These are phyloP conservation scores for Echeneis naucrates DNA, from an alignment of 2,797 vertebrate genomes.

Conservation along the genomic window DNA sequence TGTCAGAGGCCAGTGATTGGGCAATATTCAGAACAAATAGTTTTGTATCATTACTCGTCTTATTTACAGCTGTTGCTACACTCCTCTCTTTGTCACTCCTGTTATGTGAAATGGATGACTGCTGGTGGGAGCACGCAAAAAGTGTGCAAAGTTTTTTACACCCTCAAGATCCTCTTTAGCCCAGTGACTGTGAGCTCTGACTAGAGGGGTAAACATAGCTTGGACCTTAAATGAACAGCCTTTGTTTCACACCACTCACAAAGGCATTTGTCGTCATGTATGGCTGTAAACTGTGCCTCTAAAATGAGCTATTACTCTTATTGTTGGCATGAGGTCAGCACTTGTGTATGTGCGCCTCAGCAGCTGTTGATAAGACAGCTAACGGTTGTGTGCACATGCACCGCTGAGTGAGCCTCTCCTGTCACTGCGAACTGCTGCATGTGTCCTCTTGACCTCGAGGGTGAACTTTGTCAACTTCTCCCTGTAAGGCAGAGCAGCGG, in stretches of 20 bases:
- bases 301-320: constrained; percentile 55
- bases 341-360: constrained; percentile 36
- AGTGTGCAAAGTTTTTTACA: constrained; percentile 45
- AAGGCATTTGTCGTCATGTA: constrained; percentile 43
- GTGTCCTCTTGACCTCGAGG: constrained; percentile 52
- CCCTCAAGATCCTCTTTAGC: constrained; percentile 46
- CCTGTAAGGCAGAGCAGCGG: constrained; percentile 62
- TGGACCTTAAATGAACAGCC: constrained; percentile 35
- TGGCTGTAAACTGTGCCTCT: constrained; percentile 50
- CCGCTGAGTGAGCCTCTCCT: constrained; percentile 40
- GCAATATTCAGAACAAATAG: background rate
- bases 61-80: constrained; percentile 7
- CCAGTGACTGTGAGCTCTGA: constrained; percentile 36
- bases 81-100: constrained; percentile 17
- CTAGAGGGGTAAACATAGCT: constrained; percentile 60
- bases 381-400: constrained; percentile 35
- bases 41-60: background rate
- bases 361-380: constrained; percentile 62
- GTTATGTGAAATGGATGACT: constrained; percentile 25
- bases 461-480: constrained; percentile 49
- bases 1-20: background rate
- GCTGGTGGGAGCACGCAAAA: constrained; percentile 20
- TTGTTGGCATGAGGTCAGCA: constrained; percentile 59
- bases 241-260: constrained; percentile 61
- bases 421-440: constrained; percentile 38